Evolutionary conservation across 2,797 vertebrate genomes (phyloP).

Genomic region (Sebastes miniatus): DNA sequence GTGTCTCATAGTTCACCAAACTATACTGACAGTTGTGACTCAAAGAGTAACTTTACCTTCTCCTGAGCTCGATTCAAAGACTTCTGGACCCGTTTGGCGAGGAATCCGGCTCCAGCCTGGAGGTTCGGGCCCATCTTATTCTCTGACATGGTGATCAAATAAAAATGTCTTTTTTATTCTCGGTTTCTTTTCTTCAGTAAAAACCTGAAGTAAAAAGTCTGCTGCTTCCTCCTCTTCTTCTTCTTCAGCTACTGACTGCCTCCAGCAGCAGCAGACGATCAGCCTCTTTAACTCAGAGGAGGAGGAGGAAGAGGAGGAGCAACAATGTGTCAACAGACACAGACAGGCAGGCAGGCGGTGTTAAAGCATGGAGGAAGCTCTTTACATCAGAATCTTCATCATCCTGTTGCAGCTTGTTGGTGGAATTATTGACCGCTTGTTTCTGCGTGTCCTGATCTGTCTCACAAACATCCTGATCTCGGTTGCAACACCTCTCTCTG

Average conservation of each 20-base stretch:
- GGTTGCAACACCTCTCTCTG: not conserved
- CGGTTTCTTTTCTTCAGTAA: not conserved
- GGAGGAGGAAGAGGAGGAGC: no score
- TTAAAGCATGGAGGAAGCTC: not conserved
- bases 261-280: no score
- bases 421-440: not conserved
- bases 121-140: conserved; percentile 82
- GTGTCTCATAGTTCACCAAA: no score
- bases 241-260: no score
- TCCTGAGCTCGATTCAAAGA: conserved; percentile 92
- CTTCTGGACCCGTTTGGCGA: conserved; percentile 93
- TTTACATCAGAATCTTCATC: not conserved
- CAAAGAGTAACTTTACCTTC: conserved; percentile 76
- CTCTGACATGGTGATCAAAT: conserved; percentile 85
- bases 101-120: conserved; percentile 88
- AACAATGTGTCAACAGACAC: no score
- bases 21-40: no score
- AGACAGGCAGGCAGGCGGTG: not conserved
- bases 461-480: not conserved
- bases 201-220: not conserved
- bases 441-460: not conserved
- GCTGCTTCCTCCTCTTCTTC: conserved; percentile 33
- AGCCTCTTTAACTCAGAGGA: no score
- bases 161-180: not conserved
- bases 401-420: conserved; percentile 34